Conservation (phyloP, 2,888 invertebrate genomes). For the Drosophila leonis region DNA sequence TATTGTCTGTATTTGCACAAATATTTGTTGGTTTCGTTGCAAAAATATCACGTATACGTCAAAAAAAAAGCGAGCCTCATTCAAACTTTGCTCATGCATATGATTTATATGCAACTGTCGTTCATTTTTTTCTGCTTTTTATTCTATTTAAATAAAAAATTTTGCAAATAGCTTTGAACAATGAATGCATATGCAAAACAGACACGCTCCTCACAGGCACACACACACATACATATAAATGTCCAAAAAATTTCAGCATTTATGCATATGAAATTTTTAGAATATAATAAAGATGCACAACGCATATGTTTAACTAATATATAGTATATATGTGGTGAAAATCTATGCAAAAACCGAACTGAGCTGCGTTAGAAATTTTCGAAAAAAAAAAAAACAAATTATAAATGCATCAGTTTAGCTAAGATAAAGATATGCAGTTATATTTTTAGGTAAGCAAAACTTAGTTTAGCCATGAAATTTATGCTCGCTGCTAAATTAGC, state of each 20-base stretch:
- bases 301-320: constrained; percentile 40
- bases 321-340: background rate
- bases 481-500: constrained; percentile 60
- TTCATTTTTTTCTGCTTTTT: background rate
- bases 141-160: constrained; percentile 73
- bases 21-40: constrained; percentile 22
- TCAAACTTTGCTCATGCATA: constrained; percentile 39
- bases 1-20: constrained; percentile 11
- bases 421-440: background rate
- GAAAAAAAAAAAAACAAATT: constrained; percentile 3
- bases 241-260: constrained; percentile 36
- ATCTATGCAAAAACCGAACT: background rate
- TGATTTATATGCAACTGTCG: constrained; percentile 60
- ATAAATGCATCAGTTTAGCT: background rate
- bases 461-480: constrained; percentile 27
- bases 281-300: constrained; percentile 72
- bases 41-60: constrained; percentile 56
- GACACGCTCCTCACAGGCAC: constrained; percentile 14
- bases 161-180: constrained; percentile 62
- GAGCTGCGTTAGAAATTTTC: background rate
- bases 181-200: constrained; percentile 62
- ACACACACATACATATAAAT: constrained; percentile 17
- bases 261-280: constrained; percentile 61
- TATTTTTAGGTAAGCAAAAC: background rate
- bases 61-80: constrained; percentile 15